Base-by-base conservation (phyloP, 1,140 invertebrate species). In the Rhagoletis zephyria region DNA sequence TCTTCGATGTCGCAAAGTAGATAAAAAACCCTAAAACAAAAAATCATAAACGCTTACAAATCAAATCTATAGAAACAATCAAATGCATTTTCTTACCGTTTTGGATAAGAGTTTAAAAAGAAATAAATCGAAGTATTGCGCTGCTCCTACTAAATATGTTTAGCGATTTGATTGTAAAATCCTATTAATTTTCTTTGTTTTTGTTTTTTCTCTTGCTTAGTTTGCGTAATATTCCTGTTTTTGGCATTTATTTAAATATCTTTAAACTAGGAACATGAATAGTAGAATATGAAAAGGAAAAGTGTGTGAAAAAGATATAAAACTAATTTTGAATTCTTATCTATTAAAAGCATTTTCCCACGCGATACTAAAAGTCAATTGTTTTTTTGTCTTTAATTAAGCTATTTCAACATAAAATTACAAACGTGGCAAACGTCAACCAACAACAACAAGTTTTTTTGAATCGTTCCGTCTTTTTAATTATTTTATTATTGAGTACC, bases 1-100 rank as follows among this genome's bases (percentile, higher is more conserved):
- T 86, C 85, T 86, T 86, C 61, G 48, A 87, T 87, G 86, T 87
- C 86, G 86, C 86, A 87, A 87, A 87, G 60, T 85, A 77, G 74
- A 56, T 81, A 56, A 74, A 81, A 51, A 81, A 51, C 48, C 45
- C 14, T 81, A 81, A 81, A 87, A 87, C n/a, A 86, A 70, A 81
- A 81, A 56, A 59, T 48, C 48, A 81, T 74, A 81, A 81, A 81
- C 74, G 74, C 74, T 81, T 81, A 81, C 74, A 81, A 81, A 56
- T 56, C 74, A 81, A 81, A 81, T 81, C 56, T 16, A 16, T 81
- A 81, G 48, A 81, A 81, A 81, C 74, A 81, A 56, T 81, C 74
- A 56, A 81, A 81, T 81, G 74, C 74, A 81, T 81, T 81, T 81
- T 81, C 74, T 81, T 81, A 48, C 48, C 74, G 51, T 81, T 81